Percentiles rank a stretch among this genome's conserved stretches.
phyloP scores from a whole-genome alignment of 2,888 invertebrate species.

The Eupsilia transversa region DNA sequence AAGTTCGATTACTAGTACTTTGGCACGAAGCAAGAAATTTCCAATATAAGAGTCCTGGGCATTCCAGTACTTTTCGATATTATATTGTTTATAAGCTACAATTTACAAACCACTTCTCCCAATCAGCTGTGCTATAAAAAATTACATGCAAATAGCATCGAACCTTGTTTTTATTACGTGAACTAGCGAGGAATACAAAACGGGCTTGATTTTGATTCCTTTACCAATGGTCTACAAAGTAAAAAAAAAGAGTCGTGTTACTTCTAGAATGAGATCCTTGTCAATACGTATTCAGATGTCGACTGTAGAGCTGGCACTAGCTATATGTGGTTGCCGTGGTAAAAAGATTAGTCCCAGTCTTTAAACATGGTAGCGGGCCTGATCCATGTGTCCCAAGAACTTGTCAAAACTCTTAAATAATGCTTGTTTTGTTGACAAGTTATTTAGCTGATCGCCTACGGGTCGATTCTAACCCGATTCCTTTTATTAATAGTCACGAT shows the following conservation, averaged over 20 bases:
- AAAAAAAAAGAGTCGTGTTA: neutral
- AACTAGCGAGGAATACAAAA: neutral
- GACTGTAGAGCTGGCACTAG: neutral
- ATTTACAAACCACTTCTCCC: neutral
- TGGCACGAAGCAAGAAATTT: neutral
- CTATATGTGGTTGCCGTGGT: neutral
- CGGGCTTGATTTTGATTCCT: neutral
- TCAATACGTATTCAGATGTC: neutral
- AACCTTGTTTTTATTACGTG: neutral
- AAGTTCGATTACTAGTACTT: neutral
- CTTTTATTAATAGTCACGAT: conserved; percentile 50
- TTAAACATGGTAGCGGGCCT: neutral
- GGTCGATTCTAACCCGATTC: conserved; percentile 34
- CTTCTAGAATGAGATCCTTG: neutral
- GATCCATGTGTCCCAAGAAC: conserved; percentile 3
- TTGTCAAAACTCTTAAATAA: neutral
- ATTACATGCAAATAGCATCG: neutral
- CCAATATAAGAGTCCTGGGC: neutral
- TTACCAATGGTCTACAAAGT: neutral
- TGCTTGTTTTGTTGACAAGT: conserved; percentile 19
- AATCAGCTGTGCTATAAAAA: neutral
- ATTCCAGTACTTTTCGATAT: neutral
- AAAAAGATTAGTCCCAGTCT: neutral
- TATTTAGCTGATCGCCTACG: conserved; percentile 36
- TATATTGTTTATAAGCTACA: neutral